Evolutionary conservation across 1,140 invertebrate species (phyloP).

Genomic region (Helicorthomorpha holstii): DNA sequence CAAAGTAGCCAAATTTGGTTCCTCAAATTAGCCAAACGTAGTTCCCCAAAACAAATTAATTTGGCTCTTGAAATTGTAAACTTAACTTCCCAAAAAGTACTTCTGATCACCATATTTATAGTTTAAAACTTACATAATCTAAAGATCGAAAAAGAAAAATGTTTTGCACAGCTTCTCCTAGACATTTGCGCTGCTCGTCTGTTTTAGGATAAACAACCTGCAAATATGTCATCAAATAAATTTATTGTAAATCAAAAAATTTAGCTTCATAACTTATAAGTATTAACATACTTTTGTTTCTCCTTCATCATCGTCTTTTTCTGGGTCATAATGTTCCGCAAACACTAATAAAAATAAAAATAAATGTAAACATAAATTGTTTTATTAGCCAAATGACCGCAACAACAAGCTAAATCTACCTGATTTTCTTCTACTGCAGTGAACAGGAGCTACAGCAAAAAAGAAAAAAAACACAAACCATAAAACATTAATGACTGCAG

Average conservation of each 20-base stretch:
- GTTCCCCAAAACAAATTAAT: too few relatives aligned
- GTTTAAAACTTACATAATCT: conserved; percentile 49
- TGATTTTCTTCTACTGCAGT: not conserved
- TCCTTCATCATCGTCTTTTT: conserved; percentile 73
- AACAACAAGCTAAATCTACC: not conserved
- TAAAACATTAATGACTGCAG: not conserved
- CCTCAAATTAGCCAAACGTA: too few relatives aligned
- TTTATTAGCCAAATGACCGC: not conserved
- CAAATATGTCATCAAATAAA: conserved; percentile 19
- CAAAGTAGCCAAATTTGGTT: too few relatives aligned
- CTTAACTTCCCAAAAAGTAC: too few relatives aligned
- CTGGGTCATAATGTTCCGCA: conserved; percentile 89
- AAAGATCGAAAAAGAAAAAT: conserved; percentile 85
- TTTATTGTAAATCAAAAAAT: conserved; percentile 6
- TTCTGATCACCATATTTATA: too few relatives aligned
- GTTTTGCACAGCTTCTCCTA: conserved; percentile 76
- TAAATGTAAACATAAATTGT: not conserved
- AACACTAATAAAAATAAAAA: conserved; percentile 38
- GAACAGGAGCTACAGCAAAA: not conserved
- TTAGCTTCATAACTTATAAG: too few relatives aligned
- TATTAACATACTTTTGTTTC: conserved; percentile 50
- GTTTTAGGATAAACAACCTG: conserved; percentile 71
- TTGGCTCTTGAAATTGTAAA: too few relatives aligned
- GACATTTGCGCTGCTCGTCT: conserved; percentile 70
- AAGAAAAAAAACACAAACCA: not conserved